These are phyloP conservation scores for Pelobates fuscus DNA, from an alignment of 2,113 vertebrate species.

Conservation along the genomic window DNA sequence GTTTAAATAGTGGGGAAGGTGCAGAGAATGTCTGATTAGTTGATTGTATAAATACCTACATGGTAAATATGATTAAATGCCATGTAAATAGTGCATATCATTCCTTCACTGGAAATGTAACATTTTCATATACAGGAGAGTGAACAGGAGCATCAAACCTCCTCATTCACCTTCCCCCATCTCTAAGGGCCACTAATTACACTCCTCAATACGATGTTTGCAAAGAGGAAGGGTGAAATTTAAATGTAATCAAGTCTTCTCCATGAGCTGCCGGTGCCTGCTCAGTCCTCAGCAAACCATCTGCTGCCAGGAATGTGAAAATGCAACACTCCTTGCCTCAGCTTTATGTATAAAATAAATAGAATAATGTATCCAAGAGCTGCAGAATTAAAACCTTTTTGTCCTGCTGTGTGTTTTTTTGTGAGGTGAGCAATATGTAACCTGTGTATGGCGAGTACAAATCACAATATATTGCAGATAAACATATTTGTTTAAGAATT, in stretches of 20 bases:
- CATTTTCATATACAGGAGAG: slow-evolving; percentile 16
- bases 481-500: no score
- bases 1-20: no score
- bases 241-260: slow-evolving; percentile 47
- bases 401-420: background rate
- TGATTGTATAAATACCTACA: no score
- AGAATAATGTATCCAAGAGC: background rate
- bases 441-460: no score
- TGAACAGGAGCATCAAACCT: slow-evolving; percentile 6
- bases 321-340: background rate
- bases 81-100: background rate
- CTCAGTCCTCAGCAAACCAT: slow-evolving; percentile 31
- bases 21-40: no score
- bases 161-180: slow-evolving; percentile 20
- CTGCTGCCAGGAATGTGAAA: slow-evolving; percentile 33
- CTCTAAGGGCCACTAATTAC: slow-evolving; percentile 37
- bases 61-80: no score
- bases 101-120: slow-evolving; percentile 9
- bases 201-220: slow-evolving; percentile 40
- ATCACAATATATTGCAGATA: no score
- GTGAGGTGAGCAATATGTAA: background rate
- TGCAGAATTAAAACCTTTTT: background rate
- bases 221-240: slow-evolving; percentile 42
- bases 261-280: slow-evolving; percentile 7
- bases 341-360: background rate